Percentiles rank a stretch among this genome's conserved stretches.
These are phyloP conservation scores for Ctenoplectra terminalis DNA, from an alignment of 1,140 invertebrate species.

Conservation along the genomic window DNA sequence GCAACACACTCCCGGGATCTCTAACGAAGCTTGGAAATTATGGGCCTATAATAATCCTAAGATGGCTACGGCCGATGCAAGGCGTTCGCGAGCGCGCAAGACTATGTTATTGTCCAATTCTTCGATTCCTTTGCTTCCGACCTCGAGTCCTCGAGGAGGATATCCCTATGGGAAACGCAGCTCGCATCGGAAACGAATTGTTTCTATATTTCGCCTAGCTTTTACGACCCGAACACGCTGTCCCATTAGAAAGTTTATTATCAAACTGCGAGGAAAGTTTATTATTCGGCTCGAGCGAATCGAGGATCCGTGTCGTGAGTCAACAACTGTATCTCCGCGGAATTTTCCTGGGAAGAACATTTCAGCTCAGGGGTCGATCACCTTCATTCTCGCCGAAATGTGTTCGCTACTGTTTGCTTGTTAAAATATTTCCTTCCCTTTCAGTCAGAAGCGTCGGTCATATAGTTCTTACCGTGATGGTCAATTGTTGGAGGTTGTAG, in stretches of 20 bases:
- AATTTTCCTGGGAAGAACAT: slow-evolving; percentile 2
- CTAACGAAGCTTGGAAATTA: slow-evolving; percentile 47
- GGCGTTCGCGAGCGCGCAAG: too few species aligned
- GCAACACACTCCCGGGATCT: slow-evolving; percentile 5
- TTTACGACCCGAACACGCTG: not conserved
- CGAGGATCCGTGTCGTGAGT: slow-evolving; percentile 1
- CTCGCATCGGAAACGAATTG: not conserved
- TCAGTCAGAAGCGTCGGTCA: not conserved
- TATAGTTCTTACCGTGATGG: not conserved
- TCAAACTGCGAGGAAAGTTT: not conserved
- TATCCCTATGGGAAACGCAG: not conserved
- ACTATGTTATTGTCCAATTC: slow-evolving; percentile 25
- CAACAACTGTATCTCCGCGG: slow-evolving; percentile 1
- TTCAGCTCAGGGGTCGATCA: slow-evolving; percentile 6
- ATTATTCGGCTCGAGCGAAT: not conserved
- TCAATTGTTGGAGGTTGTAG: not conserved
- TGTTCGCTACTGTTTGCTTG: not conserved
- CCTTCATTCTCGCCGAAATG: not conserved
- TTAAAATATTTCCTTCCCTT: not conserved
- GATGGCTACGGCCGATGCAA: slow-evolving; percentile 17
- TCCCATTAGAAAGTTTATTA: slow-evolving; percentile 7
- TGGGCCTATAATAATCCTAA: slow-evolving; percentile 32
- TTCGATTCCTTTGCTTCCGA: slow-evolving; percentile 21
- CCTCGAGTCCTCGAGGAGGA: not conserved
- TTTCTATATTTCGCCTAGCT: slow-evolving; percentile 10